Base-by-base conservation (phyloP, 2,113 vertebrate species). In the Puntigrus tetrazona region DNA sequence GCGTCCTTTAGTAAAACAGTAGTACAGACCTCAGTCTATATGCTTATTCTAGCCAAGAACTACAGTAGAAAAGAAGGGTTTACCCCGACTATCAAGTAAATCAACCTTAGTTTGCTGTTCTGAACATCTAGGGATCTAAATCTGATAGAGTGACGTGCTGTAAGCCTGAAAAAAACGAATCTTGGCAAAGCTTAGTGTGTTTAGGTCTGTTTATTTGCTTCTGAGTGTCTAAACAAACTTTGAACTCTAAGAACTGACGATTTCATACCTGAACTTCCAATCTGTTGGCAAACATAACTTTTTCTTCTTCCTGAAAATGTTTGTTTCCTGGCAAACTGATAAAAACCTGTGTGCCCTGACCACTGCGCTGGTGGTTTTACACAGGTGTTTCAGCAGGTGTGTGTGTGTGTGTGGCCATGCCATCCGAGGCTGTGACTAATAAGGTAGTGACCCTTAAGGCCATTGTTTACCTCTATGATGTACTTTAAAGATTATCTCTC, bases 391-490 rank as follows among this genome's bases (percentile, higher is more conserved):
- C 8, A n/a, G n/a, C n/a, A n/a, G n/a, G n/a, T 57, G 50, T 52
- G 3, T 52, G 2, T 57, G 22, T 78, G 22, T 61, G 22, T 61
- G 36, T 61, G 34, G n/a, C 34, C 27, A 57, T 78, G 55, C 7
- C 5, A 0, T 61, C 14, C 18, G 7, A 61, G 7, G 34, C 14
- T 73, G 27, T 43, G 38, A 43, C 69, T 72, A 72, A 43, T 72
- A 72, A 43, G 11, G n/a, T 43, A 9, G n/a, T 72, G 31, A 38
- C 34, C 70, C 67, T 69, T 43, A 25, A 73, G 5, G 69, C 69
- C 36, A 73, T n/a, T 73, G n/a, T 47, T 86, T 72, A 36, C 77
- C 36, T 88, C 78, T 11, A 7, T 29, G 59, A 36, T 78, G 36
- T 27, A 18, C n/a, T 78, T 78, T 78, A 61, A 78, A 43, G 36